phyloP scores from a whole-genome alignment of 2,888 invertebrate species.

The Seira ritae region DNA sequence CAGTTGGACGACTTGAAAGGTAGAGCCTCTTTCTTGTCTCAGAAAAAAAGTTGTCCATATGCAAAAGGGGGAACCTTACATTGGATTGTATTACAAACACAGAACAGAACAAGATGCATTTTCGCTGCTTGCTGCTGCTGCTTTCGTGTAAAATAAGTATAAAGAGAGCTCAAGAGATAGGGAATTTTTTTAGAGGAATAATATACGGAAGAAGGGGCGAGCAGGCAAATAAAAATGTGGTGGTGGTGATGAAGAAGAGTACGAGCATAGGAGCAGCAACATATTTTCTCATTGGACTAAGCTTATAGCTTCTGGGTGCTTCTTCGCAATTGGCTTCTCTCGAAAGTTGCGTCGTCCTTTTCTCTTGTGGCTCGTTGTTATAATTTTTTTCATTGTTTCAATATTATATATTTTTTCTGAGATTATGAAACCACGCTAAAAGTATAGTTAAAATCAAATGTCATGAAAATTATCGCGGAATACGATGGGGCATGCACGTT shows the following conservation, averaged over 20 bases:
- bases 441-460: background rate
- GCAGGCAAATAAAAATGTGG: background rate
- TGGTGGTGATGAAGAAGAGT: background rate
- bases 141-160: background rate
- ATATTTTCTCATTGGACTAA: slow-evolving; percentile 33
- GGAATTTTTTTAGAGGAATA: too few species aligned
- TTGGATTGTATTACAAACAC: background rate
- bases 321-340: slow-evolving; percentile 42
- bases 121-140: too few species aligned
- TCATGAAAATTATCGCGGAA: background rate
- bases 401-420: background rate
- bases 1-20: slow-evolving; percentile 52
- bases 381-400: slow-evolving; percentile 42
- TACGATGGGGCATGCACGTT: background rate
- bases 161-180: background rate
- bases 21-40: slow-evolving; percentile 54
- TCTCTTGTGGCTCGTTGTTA: slow-evolving; percentile 34
- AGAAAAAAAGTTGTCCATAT: slow-evolving; percentile 55
- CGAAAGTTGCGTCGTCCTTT: slow-evolving; percentile 26
- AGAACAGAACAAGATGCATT: background rate
- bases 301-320: slow-evolving; percentile 33
- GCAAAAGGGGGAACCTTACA: slow-evolving; percentile 52
- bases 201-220: background rate
- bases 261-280: background rate
- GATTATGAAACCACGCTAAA: background rate